Evolutionary conservation across 2,113 vertebrate genomes (phyloP).

Genomic region (Pipra filicauda): DNA sequence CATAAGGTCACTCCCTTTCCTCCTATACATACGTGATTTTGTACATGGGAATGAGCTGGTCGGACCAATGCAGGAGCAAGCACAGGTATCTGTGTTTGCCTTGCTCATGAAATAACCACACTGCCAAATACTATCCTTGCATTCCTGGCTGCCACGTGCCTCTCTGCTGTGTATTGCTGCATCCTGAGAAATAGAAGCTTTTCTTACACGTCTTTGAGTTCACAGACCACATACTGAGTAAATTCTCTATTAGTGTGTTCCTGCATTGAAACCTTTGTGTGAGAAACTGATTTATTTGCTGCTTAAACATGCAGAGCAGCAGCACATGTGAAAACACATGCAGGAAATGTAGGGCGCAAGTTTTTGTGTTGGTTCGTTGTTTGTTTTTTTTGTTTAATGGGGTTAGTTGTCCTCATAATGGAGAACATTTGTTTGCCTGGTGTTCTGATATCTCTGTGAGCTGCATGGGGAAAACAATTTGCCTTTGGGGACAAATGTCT

Average conservation of each 20-base stretch:
- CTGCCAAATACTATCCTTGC: background rate
- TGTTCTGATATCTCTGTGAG: background rate
- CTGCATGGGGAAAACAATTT: background rate
- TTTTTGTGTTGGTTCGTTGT: background rate
- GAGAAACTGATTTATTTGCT: background rate
- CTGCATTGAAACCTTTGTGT: background rate
- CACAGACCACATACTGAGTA: background rate
- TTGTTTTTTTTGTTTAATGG: background rate
- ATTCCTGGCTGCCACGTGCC: background rate
- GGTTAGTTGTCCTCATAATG: background rate
- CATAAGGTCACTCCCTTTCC: background rate
- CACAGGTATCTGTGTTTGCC: background rate
- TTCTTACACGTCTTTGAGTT: background rate
- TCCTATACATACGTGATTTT: rapidly evolving
- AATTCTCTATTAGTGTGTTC: background rate
- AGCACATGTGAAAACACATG: background rate
- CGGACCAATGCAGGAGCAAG: background rate
- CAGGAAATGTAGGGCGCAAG: background rate
- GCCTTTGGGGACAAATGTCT: background rate
- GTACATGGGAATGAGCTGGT: background rate
- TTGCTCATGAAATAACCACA: background rate
- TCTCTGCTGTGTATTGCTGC: background rate
- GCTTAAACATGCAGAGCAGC: background rate
- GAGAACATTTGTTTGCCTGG: background rate
- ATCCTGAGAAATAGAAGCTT: background rate